Evolutionary conservation across 1,140 invertebrate species (phyloP), one percentile per base, ranked within the genome.

Genomic region (Orchesella cincta): DNA sequence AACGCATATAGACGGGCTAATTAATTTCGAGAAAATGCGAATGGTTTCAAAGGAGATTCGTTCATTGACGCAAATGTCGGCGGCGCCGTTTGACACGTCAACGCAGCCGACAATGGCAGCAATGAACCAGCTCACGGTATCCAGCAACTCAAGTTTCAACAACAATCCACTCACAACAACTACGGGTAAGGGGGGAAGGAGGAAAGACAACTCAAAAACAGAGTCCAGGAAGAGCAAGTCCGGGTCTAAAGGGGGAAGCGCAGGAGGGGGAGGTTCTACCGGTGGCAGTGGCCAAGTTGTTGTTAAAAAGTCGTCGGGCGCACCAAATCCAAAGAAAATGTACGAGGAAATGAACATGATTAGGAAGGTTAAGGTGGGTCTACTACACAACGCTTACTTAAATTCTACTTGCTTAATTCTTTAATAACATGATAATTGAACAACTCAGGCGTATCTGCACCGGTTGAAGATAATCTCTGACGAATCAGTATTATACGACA

Each of bases 31-130:
- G 85, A 99, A 99, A 84, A 87, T 99, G 57, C 88, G 98, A 80
- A 99, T 99, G 95, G 95, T 99, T 78, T 95, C 97, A 2, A 98
- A 98, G 85, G 97, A 99, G 89, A 93, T 99, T 16, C 89, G 97
- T 81, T 91, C 93, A 64, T 87, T 98, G 23, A 95, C 93, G 71
- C 95, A 96, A 84, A 98, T 98, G 95, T 97, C 94, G 84, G 96
- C 94, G 76, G 94, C 94, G n/a, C 93, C 94, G 14, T 93, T 95
- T 84, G 94, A 96, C 86, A 87, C 95, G 20, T 85, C 93, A 36
- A 93, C 92, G 5, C 93, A 95, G 89, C 85, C 92, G 79, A 94
- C 94, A 0, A 94, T 96, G 90, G 92, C 94, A 29, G 91, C 93
- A 73, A 86, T 96, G 57, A 96, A 96, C 86, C 94, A 95, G 86